Evolutionary conservation across 2,888 invertebrate genomes (phyloP).

Genomic region (Stenodera caucasica): DNA sequence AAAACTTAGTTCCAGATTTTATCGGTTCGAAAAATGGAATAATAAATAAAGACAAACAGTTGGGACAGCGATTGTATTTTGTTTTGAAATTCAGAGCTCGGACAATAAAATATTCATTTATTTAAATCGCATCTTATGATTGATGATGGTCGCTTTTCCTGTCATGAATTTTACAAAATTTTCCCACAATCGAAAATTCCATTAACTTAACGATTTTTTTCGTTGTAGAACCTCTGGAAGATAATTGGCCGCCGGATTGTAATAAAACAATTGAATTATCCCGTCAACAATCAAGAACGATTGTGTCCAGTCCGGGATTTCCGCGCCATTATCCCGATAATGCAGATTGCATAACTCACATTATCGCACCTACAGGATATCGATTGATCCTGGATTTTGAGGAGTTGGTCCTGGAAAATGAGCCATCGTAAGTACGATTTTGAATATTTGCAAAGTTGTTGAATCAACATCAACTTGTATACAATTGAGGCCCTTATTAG

Average conservation of each 20-base stretch:
- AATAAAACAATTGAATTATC: constrained; percentile 70
- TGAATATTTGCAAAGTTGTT: not conserved
- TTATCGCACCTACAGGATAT: constrained; percentile 70
- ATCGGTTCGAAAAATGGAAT: not conserved
- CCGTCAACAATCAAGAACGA: constrained; percentile 66
- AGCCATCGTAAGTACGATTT: constrained; percentile 68
- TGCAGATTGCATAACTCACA: constrained; percentile 71
- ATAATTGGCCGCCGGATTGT: constrained; percentile 61
- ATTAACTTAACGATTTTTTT: too few species aligned
- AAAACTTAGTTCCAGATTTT: too few species aligned
- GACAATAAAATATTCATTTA: constrained; percentile 9
- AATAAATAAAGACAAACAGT: not conserved
- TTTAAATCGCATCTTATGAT: not conserved
- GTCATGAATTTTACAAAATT: constrained; percentile 18
- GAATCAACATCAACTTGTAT: not conserved
- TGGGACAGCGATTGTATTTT: not conserved
- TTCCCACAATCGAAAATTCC: too few species aligned
- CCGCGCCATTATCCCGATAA: constrained; percentile 78
- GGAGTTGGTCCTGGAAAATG: constrained; percentile 74
- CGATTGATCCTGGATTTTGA: constrained; percentile 75
- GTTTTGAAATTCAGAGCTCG: constrained; percentile 11
- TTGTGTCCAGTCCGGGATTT: constrained; percentile 79
- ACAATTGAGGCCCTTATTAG: too few species aligned
- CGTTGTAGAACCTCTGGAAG: constrained; percentile 54
- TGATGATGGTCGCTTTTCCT: constrained; percentile 5